Evolutionary conservation across 2,797 vertebrate species (phyloP).

Genomic region (Crenuchus spilurus): DNA sequence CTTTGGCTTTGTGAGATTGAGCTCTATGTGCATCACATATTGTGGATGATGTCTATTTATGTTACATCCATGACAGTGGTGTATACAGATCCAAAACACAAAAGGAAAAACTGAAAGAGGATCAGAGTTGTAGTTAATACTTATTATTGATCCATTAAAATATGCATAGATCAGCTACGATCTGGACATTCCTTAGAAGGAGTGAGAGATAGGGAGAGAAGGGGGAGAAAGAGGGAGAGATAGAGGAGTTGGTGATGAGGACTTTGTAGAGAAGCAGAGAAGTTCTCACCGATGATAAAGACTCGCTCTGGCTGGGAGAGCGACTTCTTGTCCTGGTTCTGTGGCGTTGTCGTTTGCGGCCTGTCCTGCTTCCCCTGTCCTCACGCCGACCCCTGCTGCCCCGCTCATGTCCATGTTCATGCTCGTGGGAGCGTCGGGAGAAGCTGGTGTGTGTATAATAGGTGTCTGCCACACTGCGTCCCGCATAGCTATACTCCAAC

Average conservation of each 20-base stretch:
- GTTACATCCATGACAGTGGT: no score
- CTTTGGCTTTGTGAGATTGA: no score
- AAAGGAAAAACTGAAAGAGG: no score
- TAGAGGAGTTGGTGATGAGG: background rate
- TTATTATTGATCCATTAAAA: no score
- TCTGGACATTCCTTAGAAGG: no score
- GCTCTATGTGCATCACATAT: no score
- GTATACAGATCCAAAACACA: no score
- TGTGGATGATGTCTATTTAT: no score
- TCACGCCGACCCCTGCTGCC: background rate
- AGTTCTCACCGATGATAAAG: conserved; percentile 6
- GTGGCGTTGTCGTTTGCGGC: background rate
- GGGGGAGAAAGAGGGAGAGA: background rate
- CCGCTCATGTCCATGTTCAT: background rate
- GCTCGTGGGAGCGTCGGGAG: background rate
- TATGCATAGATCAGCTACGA: no score
- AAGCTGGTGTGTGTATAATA: background rate
- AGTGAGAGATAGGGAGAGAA: background rate
- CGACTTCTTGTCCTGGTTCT: conserved; percentile 10
- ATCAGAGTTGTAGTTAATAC: no score
- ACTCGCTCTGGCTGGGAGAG: background rate
- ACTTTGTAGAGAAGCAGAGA: no score
- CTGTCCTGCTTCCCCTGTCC: background rate
- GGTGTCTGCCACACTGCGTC: background rate
- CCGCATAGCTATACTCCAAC: conserved; percentile 8